Evolutionary conservation across 1,140 invertebrate species (phyloP).

Genomic region (Macrotrachela quadricornifera): DNA sequence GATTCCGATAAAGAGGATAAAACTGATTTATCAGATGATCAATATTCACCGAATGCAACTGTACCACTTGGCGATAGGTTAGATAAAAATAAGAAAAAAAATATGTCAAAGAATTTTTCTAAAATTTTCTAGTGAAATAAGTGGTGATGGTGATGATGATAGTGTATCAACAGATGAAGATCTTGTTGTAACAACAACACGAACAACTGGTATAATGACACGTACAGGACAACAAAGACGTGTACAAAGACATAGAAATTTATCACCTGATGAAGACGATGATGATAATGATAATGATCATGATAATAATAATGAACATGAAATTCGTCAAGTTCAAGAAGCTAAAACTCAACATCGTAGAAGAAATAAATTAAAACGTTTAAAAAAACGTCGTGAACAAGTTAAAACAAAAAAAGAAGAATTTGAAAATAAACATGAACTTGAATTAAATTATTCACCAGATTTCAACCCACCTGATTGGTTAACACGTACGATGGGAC

Average conservation of each 20-base stretch:
- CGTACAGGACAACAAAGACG: background rate
- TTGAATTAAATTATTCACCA: constrained; percentile 43
- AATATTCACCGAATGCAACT: background rate
- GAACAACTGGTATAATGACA: background rate
- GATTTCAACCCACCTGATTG: constrained; percentile 68
- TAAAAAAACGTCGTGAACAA: background rate
- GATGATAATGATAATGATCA: background rate
- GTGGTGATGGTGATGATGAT: background rate
- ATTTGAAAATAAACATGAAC: constrained; percentile 13
- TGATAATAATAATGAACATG: background rate
- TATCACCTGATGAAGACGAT: background rate
- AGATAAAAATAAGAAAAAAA: background rate
- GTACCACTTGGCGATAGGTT: background rate
- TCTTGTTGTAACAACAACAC: background rate
- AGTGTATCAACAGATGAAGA: background rate
- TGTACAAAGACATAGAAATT: background rate
- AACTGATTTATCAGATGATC: background rate
- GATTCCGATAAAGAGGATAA: constrained; percentile 24
- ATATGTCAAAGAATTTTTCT: too few relatives aligned
- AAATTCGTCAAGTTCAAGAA: background rate
- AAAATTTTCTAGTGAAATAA: background rate
- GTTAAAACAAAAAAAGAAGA: background rate
- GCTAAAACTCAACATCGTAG: background rate
- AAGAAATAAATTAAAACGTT: constrained; percentile 21
- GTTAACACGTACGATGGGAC: constrained; percentile 69